Evolutionary conservation across 2,797 vertebrate species (phyloP), one percentile per base, ranked within the genome.

Genomic region (Cyprinella venusta): DNA sequence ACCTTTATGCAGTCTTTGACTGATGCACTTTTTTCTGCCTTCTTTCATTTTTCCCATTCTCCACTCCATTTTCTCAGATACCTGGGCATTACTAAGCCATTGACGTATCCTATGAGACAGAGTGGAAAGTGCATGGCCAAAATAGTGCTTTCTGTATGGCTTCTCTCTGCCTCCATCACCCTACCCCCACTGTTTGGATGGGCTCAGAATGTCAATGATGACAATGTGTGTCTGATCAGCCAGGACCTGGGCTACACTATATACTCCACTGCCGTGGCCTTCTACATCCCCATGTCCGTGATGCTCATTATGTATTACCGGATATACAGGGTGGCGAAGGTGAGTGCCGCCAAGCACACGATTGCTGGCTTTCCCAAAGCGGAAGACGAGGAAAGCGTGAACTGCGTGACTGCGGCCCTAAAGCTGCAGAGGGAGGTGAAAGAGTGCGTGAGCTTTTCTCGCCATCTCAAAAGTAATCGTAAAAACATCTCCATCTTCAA

Each of bases 401-500:
- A 97, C 91, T 95, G 96, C 0, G 93, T 95, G 70, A 95, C 97
- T 0, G 96, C 95, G 5, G 90, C 94, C 6, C 75, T 95, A 87
- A 97, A 96, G 90, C 92, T 96, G 19, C 96, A 96, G 90, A 96
- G 95, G n/a, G 97, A 98, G 89, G 95, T 95, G 30, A 93, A 94
- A 87, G 93, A 93, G 18, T 86, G 85, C 2, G 79, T 76, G 78
- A 96, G 97, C 85, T 86, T 98, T 71, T 97, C 97, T 0, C 95
- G 96, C 82, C 94, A 98, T 61, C 91, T 98, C 56, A 97, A 94
- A 89, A 95, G 94, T 0, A 96, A 97, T 0, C 77, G 77, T 26
- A 97, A 94, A 89, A 99, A 97, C 90, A 97, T 97, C 90, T 99
- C 97, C 86, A 97, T 99, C 89, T 99, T 99, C 87, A 98, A 97